Evolutionary conservation across 2,888 invertebrate genomes (phyloP).

Genomic region (Drosophila pseudotakahashii): DNA sequence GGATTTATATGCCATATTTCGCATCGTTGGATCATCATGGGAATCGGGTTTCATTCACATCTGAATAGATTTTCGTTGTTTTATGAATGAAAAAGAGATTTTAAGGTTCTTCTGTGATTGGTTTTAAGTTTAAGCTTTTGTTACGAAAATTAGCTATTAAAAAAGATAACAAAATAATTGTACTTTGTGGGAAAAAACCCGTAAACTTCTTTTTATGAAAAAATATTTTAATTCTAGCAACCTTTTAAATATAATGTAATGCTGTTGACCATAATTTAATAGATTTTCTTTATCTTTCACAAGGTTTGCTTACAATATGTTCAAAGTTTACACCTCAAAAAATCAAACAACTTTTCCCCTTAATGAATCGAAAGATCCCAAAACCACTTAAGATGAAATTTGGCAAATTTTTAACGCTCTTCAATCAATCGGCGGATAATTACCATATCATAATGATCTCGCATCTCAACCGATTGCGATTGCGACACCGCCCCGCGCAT

Average conservation of each 20-base stretch:
- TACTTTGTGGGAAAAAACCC: background rate
- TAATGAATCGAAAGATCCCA: background rate
- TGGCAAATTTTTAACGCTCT: conserved; percentile 47
- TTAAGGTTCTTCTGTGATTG: background rate
- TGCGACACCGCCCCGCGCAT: conserved; percentile 48
- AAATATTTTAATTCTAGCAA: too few species aligned
- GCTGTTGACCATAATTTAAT: too few species aligned
- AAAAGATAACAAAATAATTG: background rate
- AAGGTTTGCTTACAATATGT: too few species aligned
- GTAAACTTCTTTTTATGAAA: too few species aligned
- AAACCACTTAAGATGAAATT: conserved; percentile 34
- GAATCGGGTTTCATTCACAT: conserved; percentile 29
- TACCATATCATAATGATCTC: conserved; percentile 48
- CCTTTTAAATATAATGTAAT: too few species aligned
- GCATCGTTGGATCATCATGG: conserved; percentile 5
- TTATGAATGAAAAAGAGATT: conserved; percentile 28
- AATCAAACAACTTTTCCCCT: background rate
- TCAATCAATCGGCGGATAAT: conserved; percentile 44
- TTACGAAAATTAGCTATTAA: background rate
- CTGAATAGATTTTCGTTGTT: conserved; percentile 8
- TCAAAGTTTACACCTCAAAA: too few species aligned
- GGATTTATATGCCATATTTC: conserved; percentile 22
- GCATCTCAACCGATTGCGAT: conserved; percentile 39
- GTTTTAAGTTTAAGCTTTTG: background rate
- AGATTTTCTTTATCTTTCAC: too few species aligned